A percentile compares a stretch with the other conserved stretches of the same genome.
These are phyloP conservation scores for Peromyscus attwateri DNA, from an alignment of 2,797 vertebrate species.

Conservation along the genomic window DNA sequence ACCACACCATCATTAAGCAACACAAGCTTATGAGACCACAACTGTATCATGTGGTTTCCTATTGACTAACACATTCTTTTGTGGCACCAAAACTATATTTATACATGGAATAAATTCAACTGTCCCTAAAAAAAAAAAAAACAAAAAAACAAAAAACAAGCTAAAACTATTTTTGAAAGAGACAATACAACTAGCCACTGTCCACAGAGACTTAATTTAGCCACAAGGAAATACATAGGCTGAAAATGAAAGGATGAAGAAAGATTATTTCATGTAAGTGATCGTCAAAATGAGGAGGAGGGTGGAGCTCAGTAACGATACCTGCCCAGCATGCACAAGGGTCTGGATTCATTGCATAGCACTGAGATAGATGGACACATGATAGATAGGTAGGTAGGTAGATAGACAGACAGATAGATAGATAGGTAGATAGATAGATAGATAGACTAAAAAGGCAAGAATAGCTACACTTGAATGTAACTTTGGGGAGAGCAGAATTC, in stretches of 20 bases:
- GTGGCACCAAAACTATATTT: background rate
- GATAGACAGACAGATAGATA: background rate
- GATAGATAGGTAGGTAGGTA: background rate
- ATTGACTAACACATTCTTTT: background rate
- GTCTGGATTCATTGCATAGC: background rate
- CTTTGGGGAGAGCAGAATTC: background rate
- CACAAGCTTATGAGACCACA: background rate
- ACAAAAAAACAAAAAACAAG: background rate
- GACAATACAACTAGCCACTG: background rate
- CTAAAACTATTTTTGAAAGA: background rate
- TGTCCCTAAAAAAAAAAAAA: background rate
- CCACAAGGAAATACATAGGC: background rate
- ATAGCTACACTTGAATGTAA: background rate
- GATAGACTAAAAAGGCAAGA: background rate
- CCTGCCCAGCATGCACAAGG: background rate
- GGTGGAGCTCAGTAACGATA: background rate
- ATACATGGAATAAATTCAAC: background rate
- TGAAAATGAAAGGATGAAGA: background rate
- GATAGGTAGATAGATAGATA: background rate
- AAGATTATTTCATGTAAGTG: background rate
- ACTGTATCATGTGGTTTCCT: background rate
- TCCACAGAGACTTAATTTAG: background rate
- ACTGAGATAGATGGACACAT: background rate
- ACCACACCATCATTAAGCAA: background rate
- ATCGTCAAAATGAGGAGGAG: background rate